These are phyloP conservation scores for Leptinotarsa peninsularis DNA, from an alignment of 2,888 invertebrate genomes.

Conservation along the genomic window DNA sequence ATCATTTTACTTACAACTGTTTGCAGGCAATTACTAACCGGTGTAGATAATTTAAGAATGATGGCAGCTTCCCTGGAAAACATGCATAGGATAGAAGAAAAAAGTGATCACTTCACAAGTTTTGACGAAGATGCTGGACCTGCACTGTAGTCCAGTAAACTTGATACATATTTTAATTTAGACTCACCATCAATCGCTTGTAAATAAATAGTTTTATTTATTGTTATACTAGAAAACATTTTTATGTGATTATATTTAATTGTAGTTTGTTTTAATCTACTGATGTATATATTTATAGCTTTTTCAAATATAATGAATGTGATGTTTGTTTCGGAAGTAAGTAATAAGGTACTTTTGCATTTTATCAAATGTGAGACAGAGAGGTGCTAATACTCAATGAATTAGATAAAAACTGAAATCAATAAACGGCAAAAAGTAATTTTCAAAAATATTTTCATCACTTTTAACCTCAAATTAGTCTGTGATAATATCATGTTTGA, in stretches of 20 bases:
- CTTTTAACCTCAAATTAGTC: too few species aligned
- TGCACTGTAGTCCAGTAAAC: slow-evolving; percentile 56
- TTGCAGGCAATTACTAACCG: slow-evolving; percentile 74
- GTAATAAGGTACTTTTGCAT: not conserved
- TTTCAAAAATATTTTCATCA: too few species aligned
- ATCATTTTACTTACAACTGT: slow-evolving; percentile 13
- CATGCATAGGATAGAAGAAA: slow-evolving; percentile 69
- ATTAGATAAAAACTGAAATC: not conserved
- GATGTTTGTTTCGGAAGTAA: slow-evolving; percentile 21
- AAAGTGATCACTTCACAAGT: slow-evolving; percentile 67
- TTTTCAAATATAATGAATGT: slow-evolving; percentile 22
- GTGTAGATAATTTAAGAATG: slow-evolving; percentile 75
- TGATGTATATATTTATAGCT: slow-evolving; percentile 34
- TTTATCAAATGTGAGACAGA: not conserved
- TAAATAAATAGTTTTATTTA: slow-evolving; percentile 53
- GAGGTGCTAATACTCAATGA: not conserved
- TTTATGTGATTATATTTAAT: slow-evolving; percentile 55
- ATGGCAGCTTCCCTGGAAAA: slow-evolving; percentile 75
- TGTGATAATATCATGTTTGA: too few species aligned
- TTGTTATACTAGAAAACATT: slow-evolving; percentile 49
- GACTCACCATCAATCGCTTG: slow-evolving; percentile 41
- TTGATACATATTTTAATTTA: slow-evolving; percentile 36
- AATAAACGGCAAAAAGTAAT: not conserved
- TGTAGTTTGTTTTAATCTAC: slow-evolving; percentile 28
- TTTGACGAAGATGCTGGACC: slow-evolving; percentile 69